Conservation (phyloP, 2,113 vertebrate species). For the Centropus unirufus region DNA sequence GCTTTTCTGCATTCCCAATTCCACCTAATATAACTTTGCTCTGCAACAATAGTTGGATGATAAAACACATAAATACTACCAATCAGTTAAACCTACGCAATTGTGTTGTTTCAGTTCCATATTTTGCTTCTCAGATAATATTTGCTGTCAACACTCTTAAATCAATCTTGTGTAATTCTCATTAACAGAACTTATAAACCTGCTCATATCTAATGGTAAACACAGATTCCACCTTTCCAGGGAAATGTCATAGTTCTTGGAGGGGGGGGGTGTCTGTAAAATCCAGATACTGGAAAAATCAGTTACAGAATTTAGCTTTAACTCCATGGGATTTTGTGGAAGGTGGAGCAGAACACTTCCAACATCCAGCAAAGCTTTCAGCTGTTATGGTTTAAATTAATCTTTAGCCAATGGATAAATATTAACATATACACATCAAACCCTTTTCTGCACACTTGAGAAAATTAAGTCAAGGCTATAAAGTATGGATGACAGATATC, state of each 20-base stretch:
- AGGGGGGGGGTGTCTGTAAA: not conserved
- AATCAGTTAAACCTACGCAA: not conserved
- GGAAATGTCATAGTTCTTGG: not conserved
- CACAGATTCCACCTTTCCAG: not conserved
- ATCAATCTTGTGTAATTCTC: not conserved
- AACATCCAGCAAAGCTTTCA: not conserved
- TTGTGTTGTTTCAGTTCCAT: not conserved
- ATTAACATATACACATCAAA: not conserved
- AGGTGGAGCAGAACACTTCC: not conserved
- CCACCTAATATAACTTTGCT: not conserved
- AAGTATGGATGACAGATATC: not conserved
- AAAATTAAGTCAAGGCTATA: not conserved
- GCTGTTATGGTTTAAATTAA: not conserved
- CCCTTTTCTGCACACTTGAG: not conserved
- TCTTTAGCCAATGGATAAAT: not conserved
- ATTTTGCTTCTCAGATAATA: not conserved
- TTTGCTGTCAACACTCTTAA: not conserved
- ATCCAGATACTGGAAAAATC: not conserved
- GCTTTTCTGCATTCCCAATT: not conserved
- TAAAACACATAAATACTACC: not conserved
- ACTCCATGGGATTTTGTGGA: not conserved
- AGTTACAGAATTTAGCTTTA: not conserved
- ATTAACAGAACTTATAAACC: not conserved
- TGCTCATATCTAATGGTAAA: not conserved
- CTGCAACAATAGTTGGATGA: not conserved